Base-by-base conservation (phyloP, 1,140 invertebrate genomes). In the Muscidifurax raptorellus region DNA sequence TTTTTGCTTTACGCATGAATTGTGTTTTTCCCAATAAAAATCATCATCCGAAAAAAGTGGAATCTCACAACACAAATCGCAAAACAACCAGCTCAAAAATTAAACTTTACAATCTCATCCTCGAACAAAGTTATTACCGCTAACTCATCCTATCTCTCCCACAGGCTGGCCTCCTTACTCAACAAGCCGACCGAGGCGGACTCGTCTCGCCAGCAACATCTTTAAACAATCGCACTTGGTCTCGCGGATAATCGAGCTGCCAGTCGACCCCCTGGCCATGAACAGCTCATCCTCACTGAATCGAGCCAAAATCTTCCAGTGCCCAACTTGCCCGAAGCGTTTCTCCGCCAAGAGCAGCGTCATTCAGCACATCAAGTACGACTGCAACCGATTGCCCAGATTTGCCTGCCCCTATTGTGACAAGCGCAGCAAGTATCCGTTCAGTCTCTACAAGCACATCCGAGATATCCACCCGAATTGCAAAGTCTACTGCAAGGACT, bases 391-490 rank as follows among this genome's bases (percentile, higher is more conserved):
- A 4, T 2, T 22, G 27, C 84, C 84, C 0, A 85, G 84, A 40
- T 85, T 85, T 18, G 28, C 76, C 7, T 85, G 76, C 28, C 84
- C 84, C 28, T 82, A 79, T 30, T 85, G 84, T 64, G 69, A 18
- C 9, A n/a, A 64, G 7, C 79, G 69, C n/a, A 85, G 84, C 80
- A 85, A 85, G 52, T 85, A 80, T 80, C 80, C 84, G 5, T 85
- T 85, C 47, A 79, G 72, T 36, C 44, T 85, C 25, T 85, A 85
- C 52, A 82, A 85, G 28, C 84, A 85, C 27, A 85, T 85, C 22
- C 32, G 84, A 0, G 71, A 85, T 18, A 18, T 77, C 1, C 84
- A 85, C 72, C 66, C 22, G 1, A 75, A 80, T 0, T 44, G 7
- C 10, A 78, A 15, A 32, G 76, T 85, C 18, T 79, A 74, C 22